Base-by-base conservation (phyloP, 1,140 invertebrate genomes). In the Trichonephila inaurata region DNA sequence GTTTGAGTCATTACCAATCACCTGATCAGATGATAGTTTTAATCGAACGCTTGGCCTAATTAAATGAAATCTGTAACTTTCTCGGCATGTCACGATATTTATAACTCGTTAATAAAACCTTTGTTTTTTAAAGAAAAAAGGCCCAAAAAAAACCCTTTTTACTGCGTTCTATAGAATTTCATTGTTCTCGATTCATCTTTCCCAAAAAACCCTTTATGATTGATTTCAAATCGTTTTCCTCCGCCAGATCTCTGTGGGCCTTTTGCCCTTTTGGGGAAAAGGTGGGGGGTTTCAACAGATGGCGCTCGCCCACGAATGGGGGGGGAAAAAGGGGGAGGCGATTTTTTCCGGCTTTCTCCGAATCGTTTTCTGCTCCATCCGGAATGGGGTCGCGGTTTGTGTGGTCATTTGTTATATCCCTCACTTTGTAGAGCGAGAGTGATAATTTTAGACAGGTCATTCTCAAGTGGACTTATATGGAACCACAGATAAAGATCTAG, bases 161-260 rank as follows among this genome's bases (percentile, higher is more conserved):
- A 33, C 24, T 33, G 69, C 33, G 16, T 77, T 77, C 69, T 77
- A 18, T 77, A 33, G 24, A 40, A 10, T 33, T 77, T 19, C 69
- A 77, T 77, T 77, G 69, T 77, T 77, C n/a, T 3, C 66, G 66
- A 69, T 69, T 51, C 66, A 28, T 33, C 69, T 77, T 33, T 77
- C 28, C 16, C 51, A 51, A 3, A 51, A 51, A 51, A 51, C 5
- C 51, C 51, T 77, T 28, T 33, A 18, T 14, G 24, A 77, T 77
- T 33, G 33, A 33, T 77, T 77, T 77, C 69, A 77, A 77, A 77
- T 77, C 69, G 69, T 77, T 77, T 33, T 28, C 24, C 28, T 18
- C 28, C 69, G 21, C 64, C 6, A n/a, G 18, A n/a, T 69, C n/a
- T 14, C 66, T 1, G 12, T 6, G 33, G 24, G 4, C 69, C 28